A percentile compares a stretch with the other conserved stretches of the same genome.
These are phyloP conservation scores for Perizoma affinitatum DNA, from an alignment of 2,888 invertebrate species.

Conservation along the genomic window DNA sequence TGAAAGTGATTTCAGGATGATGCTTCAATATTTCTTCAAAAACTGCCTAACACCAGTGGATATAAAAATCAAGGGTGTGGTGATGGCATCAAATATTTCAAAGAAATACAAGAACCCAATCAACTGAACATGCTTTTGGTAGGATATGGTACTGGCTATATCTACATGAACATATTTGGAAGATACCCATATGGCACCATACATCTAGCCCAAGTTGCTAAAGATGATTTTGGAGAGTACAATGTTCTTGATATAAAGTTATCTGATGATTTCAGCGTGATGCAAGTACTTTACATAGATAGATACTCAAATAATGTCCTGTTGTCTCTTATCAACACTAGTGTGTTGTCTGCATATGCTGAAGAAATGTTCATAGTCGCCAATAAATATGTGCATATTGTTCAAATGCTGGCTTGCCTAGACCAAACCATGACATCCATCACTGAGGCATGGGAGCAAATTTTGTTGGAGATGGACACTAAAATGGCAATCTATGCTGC, in stretches of 20 bases:
- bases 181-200: constrained; percentile 91
- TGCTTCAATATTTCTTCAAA: constrained; percentile 82
- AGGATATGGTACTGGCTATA: constrained; percentile 89
- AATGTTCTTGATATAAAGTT: constrained; percentile 87
- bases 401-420: constrained; percentile 87
- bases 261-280: constrained; percentile 87
- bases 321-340: constrained; percentile 82
- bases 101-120: constrained; percentile 84
- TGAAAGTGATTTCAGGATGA: constrained; percentile 63
- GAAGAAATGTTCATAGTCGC: constrained; percentile 89
- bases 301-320: constrained; percentile 73
- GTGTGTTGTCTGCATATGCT: constrained; percentile 86
- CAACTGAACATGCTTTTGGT: constrained; percentile 91
- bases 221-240: constrained; percentile 82
- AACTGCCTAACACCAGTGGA: constrained; percentile 80
- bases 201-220: constrained; percentile 83
- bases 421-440: constrained; percentile 91
- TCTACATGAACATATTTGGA: constrained; percentile 92
- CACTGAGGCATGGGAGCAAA: constrained; percentile 97
- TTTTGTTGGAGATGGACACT: constrained; percentile 96
- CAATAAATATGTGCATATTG: constrained; percentile 89
- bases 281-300: constrained; percentile 86
- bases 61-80: constrained; percentile 80
- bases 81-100: constrained; percentile 83
- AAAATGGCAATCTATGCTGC: constrained; percentile 95